Base-by-base conservation (phyloP, 2,888 invertebrate genomes). In the Leucania comma region DNA sequence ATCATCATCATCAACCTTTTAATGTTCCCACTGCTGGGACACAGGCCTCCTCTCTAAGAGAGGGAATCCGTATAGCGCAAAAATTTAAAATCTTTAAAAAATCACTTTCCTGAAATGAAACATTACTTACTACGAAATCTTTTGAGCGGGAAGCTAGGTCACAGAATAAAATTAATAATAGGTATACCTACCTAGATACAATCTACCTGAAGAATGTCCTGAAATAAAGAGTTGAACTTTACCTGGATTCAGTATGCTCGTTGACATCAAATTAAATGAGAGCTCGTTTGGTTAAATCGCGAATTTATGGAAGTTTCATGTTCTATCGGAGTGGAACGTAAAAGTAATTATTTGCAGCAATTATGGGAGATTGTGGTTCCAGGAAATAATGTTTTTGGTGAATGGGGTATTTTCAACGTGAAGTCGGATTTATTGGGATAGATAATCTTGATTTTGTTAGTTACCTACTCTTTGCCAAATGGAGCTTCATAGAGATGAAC, bases 291-390 rank as follows among this genome's bases (percentile, higher is more conserved):
- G 42, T 59, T 26, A 54, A 54, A 83, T 70, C 38, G 81, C 50
- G 57, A 69, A 68, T 81, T 83, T 76, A 83, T 81, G 78, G 60
- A 29, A 60, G 42, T 81, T 81, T 81, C 72, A 76, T 81, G 72
- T 83, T 72, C 72, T 72, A 35, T 50, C 22, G 46, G 29, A 26
- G 48, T n/a, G 20, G 38, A 59, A 46, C 12, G 42, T 20, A 51
- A 65, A 66, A 72, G 60, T 78, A 48, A 72, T 78, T 72, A 78
- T 67, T 72, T 72, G 53, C 12, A 46, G 50, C 77, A 64, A 77
- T 81, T 77, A 58, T 32, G n/a, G 29, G 17, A 64, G 59, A 75
- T 75, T 26, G 57, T 53, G 57, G 50, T 59, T 50, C 24, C 50
- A 62, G 32, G 17, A 64, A 35, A 46, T 56, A 62, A 75, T 80